These are phyloP conservation scores for Cryptotermes secundus DNA, from an alignment of 1,140 invertebrate species.

Conservation along the genomic window DNA sequence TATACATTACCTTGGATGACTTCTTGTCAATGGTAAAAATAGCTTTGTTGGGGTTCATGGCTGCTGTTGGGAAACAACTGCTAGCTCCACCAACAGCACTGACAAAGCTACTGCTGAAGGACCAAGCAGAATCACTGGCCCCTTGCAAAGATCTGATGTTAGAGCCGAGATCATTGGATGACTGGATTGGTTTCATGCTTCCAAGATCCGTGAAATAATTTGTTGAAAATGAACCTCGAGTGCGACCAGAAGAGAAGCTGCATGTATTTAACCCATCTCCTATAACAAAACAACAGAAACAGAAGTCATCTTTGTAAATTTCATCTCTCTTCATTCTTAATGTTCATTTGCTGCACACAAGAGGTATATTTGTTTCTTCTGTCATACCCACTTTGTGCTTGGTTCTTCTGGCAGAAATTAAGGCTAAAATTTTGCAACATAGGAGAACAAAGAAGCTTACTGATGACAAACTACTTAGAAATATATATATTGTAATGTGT, in stretches of 20 bases:
- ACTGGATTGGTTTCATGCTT: neutral
- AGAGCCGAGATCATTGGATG: conserved; percentile 21
- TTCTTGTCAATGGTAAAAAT: conserved; percentile 26
- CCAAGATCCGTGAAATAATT: neutral
- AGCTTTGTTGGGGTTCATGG: conserved; percentile 26
- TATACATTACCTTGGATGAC: conserved; percentile 5
- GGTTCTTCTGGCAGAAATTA: too few relatives aligned
- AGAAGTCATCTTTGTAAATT: too few relatives aligned
- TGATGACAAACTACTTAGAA: too few relatives aligned
- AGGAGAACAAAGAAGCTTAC: too few relatives aligned
- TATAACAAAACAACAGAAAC: neutral
- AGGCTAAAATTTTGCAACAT: too few relatives aligned
- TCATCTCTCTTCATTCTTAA: too few relatives aligned
- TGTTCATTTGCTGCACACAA: too few relatives aligned
- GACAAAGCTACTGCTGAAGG: conserved; percentile 28
- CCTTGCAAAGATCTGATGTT: conserved; percentile 24
- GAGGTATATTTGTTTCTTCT: too few relatives aligned
- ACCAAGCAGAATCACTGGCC: conserved; percentile 16
- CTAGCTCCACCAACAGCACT: conserved; percentile 24
- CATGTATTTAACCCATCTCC: conserved; percentile 23
- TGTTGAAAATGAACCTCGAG: conserved; percentile 18
- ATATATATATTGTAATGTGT: too few relatives aligned
- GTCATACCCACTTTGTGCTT: too few relatives aligned
- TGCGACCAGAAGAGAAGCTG: conserved; percentile 5
- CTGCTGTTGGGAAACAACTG: neutral